Evolutionary conservation across 2,113 vertebrate species (phyloP).

Genomic region (Corythaixoides concolor): DNA sequence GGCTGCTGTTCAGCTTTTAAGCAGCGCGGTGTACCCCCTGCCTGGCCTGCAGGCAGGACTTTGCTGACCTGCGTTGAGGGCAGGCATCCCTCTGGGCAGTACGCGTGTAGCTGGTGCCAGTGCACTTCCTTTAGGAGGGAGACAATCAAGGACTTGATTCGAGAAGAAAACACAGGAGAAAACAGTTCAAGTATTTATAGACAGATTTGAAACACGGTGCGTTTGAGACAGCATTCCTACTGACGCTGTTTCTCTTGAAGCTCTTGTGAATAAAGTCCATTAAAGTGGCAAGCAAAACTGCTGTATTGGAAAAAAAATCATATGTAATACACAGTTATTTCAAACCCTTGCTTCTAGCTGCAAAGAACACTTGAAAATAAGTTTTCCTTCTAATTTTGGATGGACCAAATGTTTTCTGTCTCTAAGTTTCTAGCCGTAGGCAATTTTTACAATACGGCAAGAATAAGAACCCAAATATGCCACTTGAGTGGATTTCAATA

Average conservation of each 20-base stretch:
- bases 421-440: not conserved
- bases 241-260: not conserved
- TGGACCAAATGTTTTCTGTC: not conserved
- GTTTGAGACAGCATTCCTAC: not conserved
- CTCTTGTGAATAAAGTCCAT: not conserved
- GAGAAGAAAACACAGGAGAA: not conserved
- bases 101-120: not conserved
- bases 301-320: not conserved
- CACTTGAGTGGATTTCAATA: slow-evolving; percentile 10
- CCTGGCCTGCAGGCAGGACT: not conserved
- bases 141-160: not conserved
- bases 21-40: accelerated
- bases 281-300: not conserved
- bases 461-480: not conserved
- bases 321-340: not conserved
- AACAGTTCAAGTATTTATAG: not conserved
- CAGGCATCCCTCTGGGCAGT: not conserved
- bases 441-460: not conserved
- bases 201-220: not conserved
- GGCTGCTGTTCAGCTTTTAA: not conserved
- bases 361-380: slow-evolving; percentile 1
- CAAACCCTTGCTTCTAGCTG: not conserved
- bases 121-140: not conserved
- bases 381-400: slow-evolving; percentile 8
- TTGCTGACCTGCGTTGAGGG: not conserved